Evolutionary conservation across 53 echinoderm and acorn worm genomes (phyloP), one percentile per base, ranked within the genome.

Genomic region (Astropecten irregularis): DNA sequence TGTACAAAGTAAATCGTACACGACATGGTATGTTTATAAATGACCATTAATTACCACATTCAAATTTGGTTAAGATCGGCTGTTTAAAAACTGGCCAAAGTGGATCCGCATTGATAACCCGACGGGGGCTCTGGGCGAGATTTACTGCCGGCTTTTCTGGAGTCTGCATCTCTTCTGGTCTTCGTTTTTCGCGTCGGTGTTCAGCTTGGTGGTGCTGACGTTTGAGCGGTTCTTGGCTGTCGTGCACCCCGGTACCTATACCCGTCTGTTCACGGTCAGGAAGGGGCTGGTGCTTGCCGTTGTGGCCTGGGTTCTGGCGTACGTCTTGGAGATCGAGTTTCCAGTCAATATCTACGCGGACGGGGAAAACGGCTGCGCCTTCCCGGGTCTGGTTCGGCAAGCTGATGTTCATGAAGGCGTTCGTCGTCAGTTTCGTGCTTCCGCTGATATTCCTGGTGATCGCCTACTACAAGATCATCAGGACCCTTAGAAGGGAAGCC

Each of bases 391-490:
- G 79, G 79, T 79, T 79, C 22, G 79, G 4, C 9, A 79, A 79
- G 79, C 37, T 79, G 61, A 48, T 79, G 62, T 79, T 79, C 5
- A 26, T 61, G 8, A 79, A 79, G 31, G 60, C 79, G 31, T 79
- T 79, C 62, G 28, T 29, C 2, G 79, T 79, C 61, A 79, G 79
- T 33, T 79, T 79, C 35, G 22, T 79, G 46, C 10, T 29, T 4
- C 79, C 79, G 9, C 63, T 79, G 61, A 62, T 79, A 15, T 79
- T 79, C 49, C 62, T 79, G 33, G 18, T 79, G 2, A 61, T 60
- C 61, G 79, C 79, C n/a, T 79, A 79, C 34, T 79, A 79, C 63
- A 79, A 79, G 47, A 79, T 79, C 62, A 44, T 79, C 61, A 62
- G 40, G 48, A 47, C 79, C 5, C 18, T 79, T 18, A 60, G 79